Evolutionary conservation across 2,113 vertebrate genomes (phyloP).

Genomic region (Irena cyanogastra): DNA sequence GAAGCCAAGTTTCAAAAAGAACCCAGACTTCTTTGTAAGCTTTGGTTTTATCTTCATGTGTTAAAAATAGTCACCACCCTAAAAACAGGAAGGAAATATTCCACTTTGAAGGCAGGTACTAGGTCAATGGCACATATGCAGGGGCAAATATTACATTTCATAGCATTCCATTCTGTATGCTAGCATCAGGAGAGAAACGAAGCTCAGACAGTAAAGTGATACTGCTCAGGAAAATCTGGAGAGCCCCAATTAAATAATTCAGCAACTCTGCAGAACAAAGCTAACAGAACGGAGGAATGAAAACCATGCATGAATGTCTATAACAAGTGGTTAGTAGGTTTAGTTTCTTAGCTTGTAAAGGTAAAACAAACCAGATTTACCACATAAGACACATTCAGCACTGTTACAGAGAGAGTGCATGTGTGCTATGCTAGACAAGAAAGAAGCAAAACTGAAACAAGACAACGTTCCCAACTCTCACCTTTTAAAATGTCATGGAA

Average conservation of each 20-base stretch:
- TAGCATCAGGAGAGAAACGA: neutral
- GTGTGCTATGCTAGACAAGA: neutral
- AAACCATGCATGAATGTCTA: neutral
- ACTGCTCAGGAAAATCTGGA: neutral
- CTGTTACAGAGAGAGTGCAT: accelerated
- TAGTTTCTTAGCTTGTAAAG: neutral
- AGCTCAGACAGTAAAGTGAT: neutral
- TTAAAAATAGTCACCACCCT: neutral
- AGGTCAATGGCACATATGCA: neutral
- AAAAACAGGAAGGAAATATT: neutral
- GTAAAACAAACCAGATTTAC: neutral
- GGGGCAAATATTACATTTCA: neutral
- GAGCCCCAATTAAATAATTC: neutral
- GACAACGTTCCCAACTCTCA: conserved; percentile 54
- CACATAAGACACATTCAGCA: neutral
- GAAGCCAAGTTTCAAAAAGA: neutral
- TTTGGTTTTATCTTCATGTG: neutral
- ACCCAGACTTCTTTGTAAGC: neutral
- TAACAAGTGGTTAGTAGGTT: neutral
- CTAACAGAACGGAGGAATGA: neutral
- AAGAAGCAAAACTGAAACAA: neutral
- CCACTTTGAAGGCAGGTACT: neutral
- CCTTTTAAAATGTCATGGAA: conserved; percentile 90
- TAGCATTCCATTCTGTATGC: neutral
- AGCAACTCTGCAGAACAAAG: neutral